Evolutionary conservation across 1,140 invertebrate species (phyloP).

Genomic region (Anadara kagoshimensis): DNA sequence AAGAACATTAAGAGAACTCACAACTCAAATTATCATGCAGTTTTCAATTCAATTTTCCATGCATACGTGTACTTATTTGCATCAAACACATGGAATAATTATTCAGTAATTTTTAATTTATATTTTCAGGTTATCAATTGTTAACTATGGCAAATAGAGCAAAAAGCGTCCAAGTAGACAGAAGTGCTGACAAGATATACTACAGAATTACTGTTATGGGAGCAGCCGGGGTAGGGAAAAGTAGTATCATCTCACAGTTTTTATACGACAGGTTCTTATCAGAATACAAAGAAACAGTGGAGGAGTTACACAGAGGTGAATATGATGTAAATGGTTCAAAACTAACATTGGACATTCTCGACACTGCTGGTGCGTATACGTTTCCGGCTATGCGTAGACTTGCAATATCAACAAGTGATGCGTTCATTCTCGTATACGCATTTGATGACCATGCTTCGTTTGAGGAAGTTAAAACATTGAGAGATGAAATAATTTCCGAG

Average conservation of each 20-base stretch:
- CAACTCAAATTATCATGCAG: no score
- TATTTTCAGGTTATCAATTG: no score
- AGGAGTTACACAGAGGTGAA: conserved; percentile 93
- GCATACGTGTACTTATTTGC: no score
- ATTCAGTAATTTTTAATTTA: no score
- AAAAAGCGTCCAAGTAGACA: neutral
- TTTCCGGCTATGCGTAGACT: conserved; percentile 95
- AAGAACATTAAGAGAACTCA: no score
- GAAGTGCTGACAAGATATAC: conserved; percentile 73
- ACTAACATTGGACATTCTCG: conserved; percentile 80
- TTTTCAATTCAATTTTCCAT: no score
- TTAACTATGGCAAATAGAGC: no score
- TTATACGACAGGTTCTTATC: conserved; percentile 82
- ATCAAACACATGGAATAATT: no score
- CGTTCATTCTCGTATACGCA: conserved; percentile 92
- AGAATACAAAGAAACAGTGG: conserved; percentile 92
- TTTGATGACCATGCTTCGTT: conserved; percentile 88
- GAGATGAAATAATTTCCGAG: conserved; percentile 55
- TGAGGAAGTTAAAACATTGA: conserved; percentile 75
- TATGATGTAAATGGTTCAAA: conserved; percentile 80
- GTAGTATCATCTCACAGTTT: conserved; percentile 92
- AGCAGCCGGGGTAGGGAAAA: conserved; percentile 92
- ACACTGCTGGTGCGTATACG: conserved; percentile 88
- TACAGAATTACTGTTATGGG: conserved; percentile 78
- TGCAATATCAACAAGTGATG: conserved; percentile 91